A percentile compares a stretch with the other conserved stretches of the same genome.
phyloP scores from a whole-genome alignment of 2,888 invertebrate genomes.

The Caenorhabditis auriculariae region DNA sequence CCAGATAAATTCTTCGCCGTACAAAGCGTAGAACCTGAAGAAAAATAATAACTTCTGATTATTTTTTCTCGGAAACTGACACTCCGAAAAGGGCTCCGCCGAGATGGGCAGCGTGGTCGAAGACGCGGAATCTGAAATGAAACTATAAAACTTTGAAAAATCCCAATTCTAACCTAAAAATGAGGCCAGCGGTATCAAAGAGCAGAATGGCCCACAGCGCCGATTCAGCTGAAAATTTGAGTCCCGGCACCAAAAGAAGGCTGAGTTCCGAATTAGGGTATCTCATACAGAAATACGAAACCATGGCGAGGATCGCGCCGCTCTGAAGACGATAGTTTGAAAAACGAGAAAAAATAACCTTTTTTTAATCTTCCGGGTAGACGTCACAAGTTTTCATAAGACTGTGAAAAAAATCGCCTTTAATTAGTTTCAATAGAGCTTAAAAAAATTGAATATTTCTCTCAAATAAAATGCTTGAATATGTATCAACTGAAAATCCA shows the following conservation, averaged over 20 bases:
- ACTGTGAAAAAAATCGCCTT: too few species aligned
- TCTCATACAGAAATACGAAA: slow-evolving; percentile 83
- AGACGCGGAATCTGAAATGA: slow-evolving; percentile 79
- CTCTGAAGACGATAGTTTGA: slow-evolving; percentile 72
- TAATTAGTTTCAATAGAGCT: too few species aligned
- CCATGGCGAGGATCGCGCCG: slow-evolving; percentile 87
- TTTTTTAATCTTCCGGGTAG: too few species aligned
- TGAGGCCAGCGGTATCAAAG: slow-evolving; percentile 80
- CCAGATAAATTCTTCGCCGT: slow-evolving; percentile 42
- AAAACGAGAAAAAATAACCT: slow-evolving; percentile 13
- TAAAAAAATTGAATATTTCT: too few species aligned
- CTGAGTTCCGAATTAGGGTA: slow-evolving; percentile 84
- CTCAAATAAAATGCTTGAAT: too few species aligned
- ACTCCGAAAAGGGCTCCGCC: slow-evolving; percentile 90
- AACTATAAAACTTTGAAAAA: neutral
- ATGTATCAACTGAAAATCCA: too few species aligned
- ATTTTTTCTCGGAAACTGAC: slow-evolving; percentile 7
- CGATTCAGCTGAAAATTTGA: slow-evolving; percentile 78
- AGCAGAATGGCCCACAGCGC: slow-evolving; percentile 72
- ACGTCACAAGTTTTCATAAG: too few species aligned
- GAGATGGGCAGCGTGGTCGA: slow-evolving; percentile 98
- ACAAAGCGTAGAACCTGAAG: slow-evolving; percentile 49
- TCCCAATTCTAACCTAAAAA: slow-evolving; percentile 64
- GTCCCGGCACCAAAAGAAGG: slow-evolving; percentile 85
- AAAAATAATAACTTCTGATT: neutral